phyloP scores from a whole-genome alignment of 1,140 invertebrate genomes.

The Neelides sp. region DNA sequence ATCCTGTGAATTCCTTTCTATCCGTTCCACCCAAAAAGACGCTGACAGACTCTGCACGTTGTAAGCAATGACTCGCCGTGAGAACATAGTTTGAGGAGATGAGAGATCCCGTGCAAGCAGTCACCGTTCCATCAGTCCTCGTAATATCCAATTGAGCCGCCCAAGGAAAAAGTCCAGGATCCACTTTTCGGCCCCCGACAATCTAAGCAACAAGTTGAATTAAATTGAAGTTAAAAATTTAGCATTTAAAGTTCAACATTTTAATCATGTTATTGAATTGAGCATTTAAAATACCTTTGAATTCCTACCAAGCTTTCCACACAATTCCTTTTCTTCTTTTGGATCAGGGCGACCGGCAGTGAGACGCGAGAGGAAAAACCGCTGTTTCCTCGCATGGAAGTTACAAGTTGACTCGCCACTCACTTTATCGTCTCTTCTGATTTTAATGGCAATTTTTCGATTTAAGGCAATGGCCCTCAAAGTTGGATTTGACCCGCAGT shows the following conservation, averaged over 20 bases:
- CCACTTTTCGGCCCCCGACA: constrained; percentile 17
- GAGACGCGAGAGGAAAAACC: constrained; percentile 3
- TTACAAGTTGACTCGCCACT: constrained; percentile 8
- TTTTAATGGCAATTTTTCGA: constrained; percentile 18
- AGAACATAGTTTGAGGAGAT: constrained; percentile 21
- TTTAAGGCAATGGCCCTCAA: constrained; percentile 16
- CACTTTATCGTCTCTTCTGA: constrained; percentile 9
- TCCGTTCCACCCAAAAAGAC: constrained; percentile 28
- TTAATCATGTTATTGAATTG: background rate
- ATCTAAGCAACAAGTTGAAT: too few species aligned
- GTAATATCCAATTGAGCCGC: constrained; percentile 28
- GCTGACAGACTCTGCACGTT: constrained; percentile 28
- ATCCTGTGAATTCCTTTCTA: constrained; percentile 18
- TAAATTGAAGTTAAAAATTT: background rate
- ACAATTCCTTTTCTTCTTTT: too few species aligned
- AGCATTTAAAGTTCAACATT: background rate
- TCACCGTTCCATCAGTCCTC: constrained; percentile 22
- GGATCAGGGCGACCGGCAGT: background rate
- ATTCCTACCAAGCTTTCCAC: constrained; percentile 18
- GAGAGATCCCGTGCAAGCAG: constrained; percentile 26
- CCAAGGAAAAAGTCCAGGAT: constrained; percentile 26
- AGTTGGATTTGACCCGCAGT: constrained; percentile 19
- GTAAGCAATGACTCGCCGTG: constrained; percentile 27
- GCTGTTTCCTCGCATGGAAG: constrained; percentile 16
- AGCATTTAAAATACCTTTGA: constrained; percentile 20